Conservation (phyloP, 2,888 invertebrate genomes). For the Drepana falcataria region DNA sequence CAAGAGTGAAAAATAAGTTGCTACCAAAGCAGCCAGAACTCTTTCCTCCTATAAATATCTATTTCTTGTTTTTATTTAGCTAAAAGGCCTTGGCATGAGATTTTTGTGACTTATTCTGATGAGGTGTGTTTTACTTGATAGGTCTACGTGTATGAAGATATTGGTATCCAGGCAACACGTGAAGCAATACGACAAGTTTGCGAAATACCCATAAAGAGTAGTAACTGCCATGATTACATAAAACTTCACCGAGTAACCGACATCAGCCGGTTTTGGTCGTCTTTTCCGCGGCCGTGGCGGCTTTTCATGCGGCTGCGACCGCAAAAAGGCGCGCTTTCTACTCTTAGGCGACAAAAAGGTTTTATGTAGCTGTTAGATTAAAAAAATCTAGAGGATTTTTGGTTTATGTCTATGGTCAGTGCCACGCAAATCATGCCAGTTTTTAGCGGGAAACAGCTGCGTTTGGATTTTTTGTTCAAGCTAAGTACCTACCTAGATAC, state of each 20-base stretch:
- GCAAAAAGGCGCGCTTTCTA: not conserved
- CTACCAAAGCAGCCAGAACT: too few species aligned
- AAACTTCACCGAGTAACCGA: constrained; percentile 18
- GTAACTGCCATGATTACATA: constrained; percentile 12
- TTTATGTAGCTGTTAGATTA: too few species aligned
- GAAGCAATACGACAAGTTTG: constrained; percentile 8
- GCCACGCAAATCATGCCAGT: not conserved
- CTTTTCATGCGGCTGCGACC: not conserved
- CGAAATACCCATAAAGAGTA: constrained; percentile 15
- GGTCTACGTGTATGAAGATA: not conserved
- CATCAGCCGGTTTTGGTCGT: constrained; percentile 13
- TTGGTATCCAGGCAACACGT: constrained; percentile 6
- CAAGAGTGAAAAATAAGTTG: too few species aligned
- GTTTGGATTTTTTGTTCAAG: too few species aligned
- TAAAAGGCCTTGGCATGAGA: too few species aligned
- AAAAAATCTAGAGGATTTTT: not conserved
- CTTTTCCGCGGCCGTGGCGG: too few species aligned
- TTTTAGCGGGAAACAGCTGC: too few species aligned
- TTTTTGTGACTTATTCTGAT: too few species aligned
- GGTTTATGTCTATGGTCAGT: not conserved
- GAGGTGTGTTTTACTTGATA: too few species aligned
- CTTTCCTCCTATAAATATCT: too few species aligned
- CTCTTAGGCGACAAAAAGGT: not conserved
- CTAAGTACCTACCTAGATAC: too few species aligned
- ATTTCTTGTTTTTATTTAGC: too few species aligned